phyloP scores from a whole-genome alignment of 1,140 invertebrate genomes.

The Metopolophium dirhodum region DNA sequence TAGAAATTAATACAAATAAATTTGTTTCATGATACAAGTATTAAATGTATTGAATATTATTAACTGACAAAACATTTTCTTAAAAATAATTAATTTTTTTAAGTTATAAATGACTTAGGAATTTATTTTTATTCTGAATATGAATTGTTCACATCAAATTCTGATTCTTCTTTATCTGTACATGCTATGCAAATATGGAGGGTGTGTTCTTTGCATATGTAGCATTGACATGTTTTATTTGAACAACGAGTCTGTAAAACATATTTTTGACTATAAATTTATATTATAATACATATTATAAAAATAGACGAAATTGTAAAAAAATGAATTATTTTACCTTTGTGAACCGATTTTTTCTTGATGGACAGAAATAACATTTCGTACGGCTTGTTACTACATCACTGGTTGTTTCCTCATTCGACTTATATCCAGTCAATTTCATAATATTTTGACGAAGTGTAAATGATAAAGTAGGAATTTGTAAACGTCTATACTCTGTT shows the following conservation, averaged over 20 bases:
- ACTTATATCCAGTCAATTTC: neutral
- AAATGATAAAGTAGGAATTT: slow-evolving; percentile 2
- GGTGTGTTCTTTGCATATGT: neutral
- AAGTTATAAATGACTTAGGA: too few relatives aligned
- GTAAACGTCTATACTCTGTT: neutral
- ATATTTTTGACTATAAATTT: neutral
- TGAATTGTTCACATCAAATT: neutral
- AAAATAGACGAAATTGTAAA: neutral
- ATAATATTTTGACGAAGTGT: neutral
- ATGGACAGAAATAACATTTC: slow-evolving; percentile 35
- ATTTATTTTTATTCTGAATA: neutral
- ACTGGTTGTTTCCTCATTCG: neutral
- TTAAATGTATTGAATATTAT: too few relatives aligned
- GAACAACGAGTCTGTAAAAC: neutral
- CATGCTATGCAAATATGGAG: neutral
- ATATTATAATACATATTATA: neutral
- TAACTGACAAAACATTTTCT: too few relatives aligned
- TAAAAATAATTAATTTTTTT: too few relatives aligned
- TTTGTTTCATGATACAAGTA: too few relatives aligned
- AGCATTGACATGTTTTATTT: neutral
- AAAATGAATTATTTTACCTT: slow-evolving; percentile 5
- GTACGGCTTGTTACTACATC: neutral
- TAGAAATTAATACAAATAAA: too few relatives aligned
- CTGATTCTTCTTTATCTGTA: neutral
- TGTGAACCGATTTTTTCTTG: slow-evolving; percentile 44